These are phyloP conservation scores for Chirona hameri DNA, from an alignment of 2,888 invertebrate species.

Conservation along the genomic window DNA sequence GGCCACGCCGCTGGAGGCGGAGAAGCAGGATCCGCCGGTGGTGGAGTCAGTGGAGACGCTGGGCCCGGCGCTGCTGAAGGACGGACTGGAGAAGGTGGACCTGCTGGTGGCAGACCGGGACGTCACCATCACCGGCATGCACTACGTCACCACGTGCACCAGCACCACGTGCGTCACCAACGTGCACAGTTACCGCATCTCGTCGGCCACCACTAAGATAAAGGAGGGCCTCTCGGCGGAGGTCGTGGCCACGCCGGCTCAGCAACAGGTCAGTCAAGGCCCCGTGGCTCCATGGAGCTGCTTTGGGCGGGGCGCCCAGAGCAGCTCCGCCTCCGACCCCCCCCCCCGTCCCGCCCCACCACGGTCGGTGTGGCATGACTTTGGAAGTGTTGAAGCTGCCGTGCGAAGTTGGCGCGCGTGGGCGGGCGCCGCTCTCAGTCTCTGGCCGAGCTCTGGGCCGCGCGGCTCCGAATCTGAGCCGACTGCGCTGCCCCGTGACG, in stretches of 20 bases:
- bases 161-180: conserved; percentile 36
- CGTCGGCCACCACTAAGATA: conserved; percentile 38
- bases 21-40: conserved; percentile 26
- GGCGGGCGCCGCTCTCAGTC: not conserved
- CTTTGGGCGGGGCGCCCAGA: not conserved
- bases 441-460: not conserved
- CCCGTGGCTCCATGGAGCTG: not conserved
- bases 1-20: conserved; percentile 33
- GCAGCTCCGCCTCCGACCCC: conserved; percentile 26
- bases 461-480: too few species aligned
- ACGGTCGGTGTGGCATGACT: not conserved
- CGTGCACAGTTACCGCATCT: conserved; percentile 37
- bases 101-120: not conserved
- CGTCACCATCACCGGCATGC: conserved; percentile 37
- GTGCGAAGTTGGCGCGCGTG: not conserved
- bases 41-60: conserved; percentile 29
- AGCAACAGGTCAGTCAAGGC: conserved; percentile 4
- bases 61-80: conserved; percentile 3
- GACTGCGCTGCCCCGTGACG: too few species aligned
- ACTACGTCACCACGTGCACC: conserved; percentile 38
- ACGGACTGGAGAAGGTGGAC: conserved; percentile 33
- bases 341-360: conserved; percentile 31
- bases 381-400: not conserved
- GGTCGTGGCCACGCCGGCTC: conserved; percentile 1
- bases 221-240: conserved; percentile 36